Evolutionary conservation across 1,140 invertebrate species (phyloP).

Genomic region (Drosophila bifasciata): DNA sequence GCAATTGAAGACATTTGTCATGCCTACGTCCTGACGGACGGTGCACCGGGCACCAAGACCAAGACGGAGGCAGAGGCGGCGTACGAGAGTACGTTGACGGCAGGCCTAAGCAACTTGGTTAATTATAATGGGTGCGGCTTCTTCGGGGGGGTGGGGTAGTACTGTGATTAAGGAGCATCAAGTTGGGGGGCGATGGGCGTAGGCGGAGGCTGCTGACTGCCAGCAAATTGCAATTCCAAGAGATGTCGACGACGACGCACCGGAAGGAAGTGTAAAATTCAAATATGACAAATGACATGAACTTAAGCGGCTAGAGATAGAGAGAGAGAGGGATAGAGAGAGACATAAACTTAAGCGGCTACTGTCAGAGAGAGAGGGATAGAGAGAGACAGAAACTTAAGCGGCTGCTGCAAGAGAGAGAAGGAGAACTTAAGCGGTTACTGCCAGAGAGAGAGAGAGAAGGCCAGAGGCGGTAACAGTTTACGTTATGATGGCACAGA

Average conservation of each 20-base stretch:
- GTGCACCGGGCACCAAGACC: constrained; percentile 10
- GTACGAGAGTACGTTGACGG: constrained; percentile 14
- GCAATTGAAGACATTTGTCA: constrained; percentile 80
- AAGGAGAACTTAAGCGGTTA: constrained; percentile 73
- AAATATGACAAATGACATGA: constrained; percentile 83
- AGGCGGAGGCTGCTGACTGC: neutral
- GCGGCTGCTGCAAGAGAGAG: constrained; percentile 51
- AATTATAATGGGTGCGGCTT: constrained; percentile 73
- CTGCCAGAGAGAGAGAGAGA: constrained; percentile 4
- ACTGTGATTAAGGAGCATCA: constrained; percentile 52
- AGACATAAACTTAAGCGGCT: constrained; percentile 78
- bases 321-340: constrained; percentile 3
- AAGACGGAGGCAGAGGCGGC: no score
- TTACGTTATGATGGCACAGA: constrained; percentile 7
- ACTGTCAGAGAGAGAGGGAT: no score
- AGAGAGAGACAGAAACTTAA: constrained; percentile 72
- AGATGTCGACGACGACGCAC: constrained; percentile 54
- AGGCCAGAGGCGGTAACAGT: neutral
- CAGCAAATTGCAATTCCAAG: constrained; percentile 73
- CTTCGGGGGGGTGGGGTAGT: constrained; percentile 13
- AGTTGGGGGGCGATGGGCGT: neutral
- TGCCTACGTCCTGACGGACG: constrained; percentile 18
- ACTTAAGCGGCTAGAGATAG: constrained; percentile 66
- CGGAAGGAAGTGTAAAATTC: constrained; percentile 83
- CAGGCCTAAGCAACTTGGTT: constrained; percentile 65